phyloP scores from a whole-genome alignment of 2,888 invertebrate species.

The Pterobdella sp. region DNA sequence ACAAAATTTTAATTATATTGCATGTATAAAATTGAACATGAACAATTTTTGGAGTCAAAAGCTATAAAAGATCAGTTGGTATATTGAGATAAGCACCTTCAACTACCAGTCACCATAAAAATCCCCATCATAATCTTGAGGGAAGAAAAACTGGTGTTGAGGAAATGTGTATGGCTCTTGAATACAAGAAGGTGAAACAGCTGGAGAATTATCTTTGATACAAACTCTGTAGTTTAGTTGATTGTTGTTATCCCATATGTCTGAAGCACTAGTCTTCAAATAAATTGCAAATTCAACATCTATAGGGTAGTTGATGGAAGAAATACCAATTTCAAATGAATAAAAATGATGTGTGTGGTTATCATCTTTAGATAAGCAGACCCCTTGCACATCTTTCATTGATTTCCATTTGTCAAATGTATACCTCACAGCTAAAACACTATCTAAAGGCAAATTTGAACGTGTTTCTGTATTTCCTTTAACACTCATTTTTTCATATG shows the following conservation, averaged over 20 bases:
- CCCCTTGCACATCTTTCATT: background rate
- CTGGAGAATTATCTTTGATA: background rate
- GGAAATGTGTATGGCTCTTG: no score
- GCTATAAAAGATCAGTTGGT: no score
- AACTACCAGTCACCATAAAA: no score
- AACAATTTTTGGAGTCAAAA: no score
- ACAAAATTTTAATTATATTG: no score
- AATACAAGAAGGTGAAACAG: no score
- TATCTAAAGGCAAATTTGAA: background rate
- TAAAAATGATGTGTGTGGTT: background rate
- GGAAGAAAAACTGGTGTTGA: no score
- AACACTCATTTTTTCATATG: background rate
- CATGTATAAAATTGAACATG: no score
- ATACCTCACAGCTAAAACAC: background rate
- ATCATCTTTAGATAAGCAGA: background rate
- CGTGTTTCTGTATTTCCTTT: conserved; percentile 11
- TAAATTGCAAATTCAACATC: conserved; percentile 14
- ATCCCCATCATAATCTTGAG: no score
- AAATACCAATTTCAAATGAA: conserved; percentile 12
- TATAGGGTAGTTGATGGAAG: background rate
- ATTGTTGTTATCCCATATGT: conserved; percentile 13
- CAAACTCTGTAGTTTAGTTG: conserved; percentile 8
- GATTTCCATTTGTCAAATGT: conserved; percentile 4
- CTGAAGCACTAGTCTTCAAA: background rate
- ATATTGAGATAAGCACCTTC: no score